phyloP scores from a whole-genome alignment of 2,888 invertebrate species.

The Maniola hyperantus region DNA sequence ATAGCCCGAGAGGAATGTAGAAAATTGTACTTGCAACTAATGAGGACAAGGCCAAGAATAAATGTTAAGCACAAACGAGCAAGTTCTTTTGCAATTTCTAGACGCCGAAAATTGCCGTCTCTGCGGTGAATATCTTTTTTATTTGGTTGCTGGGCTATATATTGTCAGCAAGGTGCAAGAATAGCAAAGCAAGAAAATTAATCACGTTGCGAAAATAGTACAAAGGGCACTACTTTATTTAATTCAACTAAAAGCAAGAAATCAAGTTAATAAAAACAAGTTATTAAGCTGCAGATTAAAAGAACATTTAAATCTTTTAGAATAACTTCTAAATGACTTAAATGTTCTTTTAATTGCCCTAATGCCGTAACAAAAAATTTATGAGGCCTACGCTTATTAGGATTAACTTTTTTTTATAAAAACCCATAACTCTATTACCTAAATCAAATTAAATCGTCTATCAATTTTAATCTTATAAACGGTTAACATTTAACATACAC shows the following conservation, averaged over 20 bases:
- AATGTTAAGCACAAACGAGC: not conserved
- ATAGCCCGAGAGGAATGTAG: conserved; percentile 33
- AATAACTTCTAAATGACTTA: not conserved
- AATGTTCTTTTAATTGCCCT: not conserved
- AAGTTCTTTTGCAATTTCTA: conserved; percentile 1
- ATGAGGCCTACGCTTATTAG: not conserved
- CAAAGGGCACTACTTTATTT: too few species aligned
- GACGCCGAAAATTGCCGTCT: not conserved
- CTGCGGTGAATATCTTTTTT: not conserved
- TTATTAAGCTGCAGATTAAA: too few species aligned
- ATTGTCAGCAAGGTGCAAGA: not conserved
- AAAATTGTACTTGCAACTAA: conserved; percentile 19
- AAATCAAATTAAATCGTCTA: conserved; percentile 22
- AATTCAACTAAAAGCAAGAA: too few species aligned
- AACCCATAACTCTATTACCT: conserved; percentile 3
- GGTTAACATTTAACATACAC: conserved; percentile 18
- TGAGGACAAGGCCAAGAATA: conserved; percentile 2
- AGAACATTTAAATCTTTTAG: too few species aligned
- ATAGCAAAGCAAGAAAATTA: too few species aligned
- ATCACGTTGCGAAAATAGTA: not conserved
- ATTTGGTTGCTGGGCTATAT: not conserved
- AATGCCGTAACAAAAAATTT: not conserved
- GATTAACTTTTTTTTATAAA: not conserved
- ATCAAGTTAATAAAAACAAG: too few species aligned
- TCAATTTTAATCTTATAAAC: conserved; percentile 28